These are phyloP conservation scores for Enchytraeus crypticus DNA, from an alignment of 2,888 invertebrate species.

Conservation along the genomic window DNA sequence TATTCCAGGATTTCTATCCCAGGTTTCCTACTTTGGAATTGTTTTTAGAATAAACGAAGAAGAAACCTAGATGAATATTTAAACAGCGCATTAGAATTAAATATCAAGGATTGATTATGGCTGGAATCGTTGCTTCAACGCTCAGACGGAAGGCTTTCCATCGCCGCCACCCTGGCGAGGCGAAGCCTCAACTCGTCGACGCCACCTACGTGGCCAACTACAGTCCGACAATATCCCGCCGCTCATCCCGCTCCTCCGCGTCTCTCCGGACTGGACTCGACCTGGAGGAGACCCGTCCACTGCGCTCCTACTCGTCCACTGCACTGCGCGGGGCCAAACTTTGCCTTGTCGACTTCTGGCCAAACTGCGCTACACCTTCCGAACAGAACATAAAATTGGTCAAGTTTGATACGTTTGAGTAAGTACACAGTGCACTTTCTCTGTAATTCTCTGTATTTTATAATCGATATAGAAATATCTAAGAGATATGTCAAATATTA, in stretches of 20 bases:
- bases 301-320: neutral
- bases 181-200: neutral
- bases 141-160: conserved; percentile 9
- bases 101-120: too few relatives aligned
- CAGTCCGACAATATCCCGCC: conserved; percentile 8
- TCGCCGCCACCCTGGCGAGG: neutral
- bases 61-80: too few relatives aligned
- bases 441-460: too few relatives aligned
- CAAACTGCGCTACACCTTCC: neutral
- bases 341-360: conserved; percentile 10
- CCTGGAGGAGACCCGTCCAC: neutral
- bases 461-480: too few relatives aligned
- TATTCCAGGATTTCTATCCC: too few relatives aligned
- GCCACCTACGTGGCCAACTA: neutral
- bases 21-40: too few relatives aligned
- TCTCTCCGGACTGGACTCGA: neutral
- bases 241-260: conserved; percentile 2
- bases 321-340: neutral
- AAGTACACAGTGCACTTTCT: too few relatives aligned
- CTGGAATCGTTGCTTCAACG: conserved; percentile 10
- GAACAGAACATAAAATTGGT: conserved; percentile 2
- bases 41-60: too few relatives aligned
- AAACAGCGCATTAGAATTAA: too few relatives aligned
- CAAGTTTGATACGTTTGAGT: conserved; percentile 11
- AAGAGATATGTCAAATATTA: too few relatives aligned